Percentiles rank a stretch among this genome's conserved stretches.
These are phyloP conservation scores for Charaxes varanes DNA, from an alignment of 1,140 invertebrate genomes.

Conservation along the genomic window DNA sequence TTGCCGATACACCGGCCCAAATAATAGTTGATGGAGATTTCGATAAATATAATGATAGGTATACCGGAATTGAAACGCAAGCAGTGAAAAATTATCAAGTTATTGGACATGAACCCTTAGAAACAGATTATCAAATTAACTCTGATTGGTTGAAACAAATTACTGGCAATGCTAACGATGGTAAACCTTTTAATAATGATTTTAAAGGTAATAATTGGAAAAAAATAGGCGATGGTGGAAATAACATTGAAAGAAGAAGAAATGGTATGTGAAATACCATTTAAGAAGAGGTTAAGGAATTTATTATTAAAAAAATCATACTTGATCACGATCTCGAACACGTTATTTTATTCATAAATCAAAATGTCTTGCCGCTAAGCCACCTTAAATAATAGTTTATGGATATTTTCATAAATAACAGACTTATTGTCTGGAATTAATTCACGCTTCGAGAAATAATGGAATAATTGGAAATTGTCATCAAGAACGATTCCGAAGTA, in stretches of 20 bases:
- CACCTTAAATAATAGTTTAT: too few species aligned
- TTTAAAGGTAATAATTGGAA: constrained; percentile 5
- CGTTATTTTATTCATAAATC: too few species aligned
- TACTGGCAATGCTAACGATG: constrained; percentile 16
- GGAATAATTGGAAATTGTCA: too few species aligned
- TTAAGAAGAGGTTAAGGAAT: too few species aligned
- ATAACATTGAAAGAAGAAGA: not conserved
- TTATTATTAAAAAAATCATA: too few species aligned
- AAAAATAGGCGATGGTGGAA: constrained; percentile 2
- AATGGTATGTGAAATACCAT: not conserved
- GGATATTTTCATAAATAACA: too few species aligned
- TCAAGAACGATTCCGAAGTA: too few species aligned
- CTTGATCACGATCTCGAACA: too few species aligned
- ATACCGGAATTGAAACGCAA: constrained; percentile 3
- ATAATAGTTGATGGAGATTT: constrained; percentile 13
- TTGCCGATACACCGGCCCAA: constrained; percentile 10
- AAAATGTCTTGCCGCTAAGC: too few species aligned
- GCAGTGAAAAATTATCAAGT: constrained; percentile 18
- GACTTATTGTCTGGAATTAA: too few species aligned
- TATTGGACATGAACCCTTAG: constrained; percentile 9
- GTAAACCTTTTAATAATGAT: constrained; percentile 13
- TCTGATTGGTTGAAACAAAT: constrained; percentile 21
- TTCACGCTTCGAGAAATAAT: too few species aligned
- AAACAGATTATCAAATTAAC: constrained; percentile 13
- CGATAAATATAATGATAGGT: constrained; percentile 1